Evolutionary conservation across 2,888 invertebrate species (phyloP), one percentile per base, ranked within the genome.

Genomic region (Tholera decimalis): DNA sequence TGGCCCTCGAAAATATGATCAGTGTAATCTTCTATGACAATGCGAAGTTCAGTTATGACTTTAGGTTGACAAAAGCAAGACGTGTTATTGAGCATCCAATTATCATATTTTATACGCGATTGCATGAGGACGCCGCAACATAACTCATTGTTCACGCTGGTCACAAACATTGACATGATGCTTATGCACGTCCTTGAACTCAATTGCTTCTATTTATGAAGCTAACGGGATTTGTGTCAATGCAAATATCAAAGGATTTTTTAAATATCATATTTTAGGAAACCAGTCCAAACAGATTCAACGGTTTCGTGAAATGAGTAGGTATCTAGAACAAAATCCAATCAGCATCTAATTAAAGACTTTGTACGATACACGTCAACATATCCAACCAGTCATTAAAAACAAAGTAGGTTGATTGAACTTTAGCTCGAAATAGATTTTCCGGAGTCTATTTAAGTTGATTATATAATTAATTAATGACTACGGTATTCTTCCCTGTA

Each of bases 131-230:
- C 92, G 85, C 87, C 84, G 90, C 89, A 87, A 88, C 88, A 90
- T 92, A 91, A 90, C 88, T 93, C 91, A 95, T 95, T 95, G 94
- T 95, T 93, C 92, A 94, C 92, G 90, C 93, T 92, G 93, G 92
- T 93, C 95, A 92, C 95, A 94, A 87, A 89, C 90, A 84, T 85
- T 86, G 89, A 81, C 87, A 88, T 91, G 91, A 92, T 91, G 92
- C 90, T 93, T 92, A 93, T 91, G 85, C 83, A 83, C 88, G 94
- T 92, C 94, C 95, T 94, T 95, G 94, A 95, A 94, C 95, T 95
- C 92, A 92, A 95, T 95, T 91, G 91, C 86, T 84, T 89, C 89
- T 89, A 91, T 93, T 93, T 92, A 93, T 92, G 91, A 91, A 91
- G 91, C 92, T 92, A 92, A 91, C 92, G 91, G 93, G 91, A 93